Percentiles rank a stretch among this genome's conserved stretches.
Evolutionary conservation across 2,797 vertebrate genomes (phyloP).

Genomic region (Neopelma chrysocephalum): DNA sequence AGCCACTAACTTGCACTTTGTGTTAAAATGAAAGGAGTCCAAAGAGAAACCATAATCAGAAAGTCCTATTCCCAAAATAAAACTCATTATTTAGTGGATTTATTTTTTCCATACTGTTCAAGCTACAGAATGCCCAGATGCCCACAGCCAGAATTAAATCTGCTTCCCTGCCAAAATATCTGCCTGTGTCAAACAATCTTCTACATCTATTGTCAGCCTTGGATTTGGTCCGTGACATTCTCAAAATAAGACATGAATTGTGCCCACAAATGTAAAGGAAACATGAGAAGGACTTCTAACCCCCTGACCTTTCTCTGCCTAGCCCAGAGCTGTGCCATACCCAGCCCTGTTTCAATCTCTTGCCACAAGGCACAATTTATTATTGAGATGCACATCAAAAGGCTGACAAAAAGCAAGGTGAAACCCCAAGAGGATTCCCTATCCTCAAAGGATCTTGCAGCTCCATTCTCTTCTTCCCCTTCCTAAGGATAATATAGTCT

Average conservation of each 20-base stretch:
- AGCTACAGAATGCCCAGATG: background rate
- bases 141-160: background rate
- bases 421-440: background rate
- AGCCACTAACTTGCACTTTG: background rate
- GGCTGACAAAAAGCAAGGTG: background rate
- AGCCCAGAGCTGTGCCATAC: background rate
- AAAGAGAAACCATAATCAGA: background rate
- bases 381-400: background rate
- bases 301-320: background rate
- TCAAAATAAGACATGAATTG: fast-evolving
- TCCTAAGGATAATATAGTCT: background rate
- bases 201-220: background rate
- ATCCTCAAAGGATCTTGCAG: background rate
- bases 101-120: background rate
- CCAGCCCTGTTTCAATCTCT: background rate
- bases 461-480: background rate
- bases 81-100: background rate
- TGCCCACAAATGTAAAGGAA: background rate
- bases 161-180: background rate
- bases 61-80: background rate
- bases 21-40: background rate
- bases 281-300: background rate
- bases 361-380: background rate
- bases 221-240: background rate
- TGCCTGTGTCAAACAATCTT: background rate